Base-by-base conservation (phyloP, 2,113 vertebrate species). In the Grallaria varia region DNA sequence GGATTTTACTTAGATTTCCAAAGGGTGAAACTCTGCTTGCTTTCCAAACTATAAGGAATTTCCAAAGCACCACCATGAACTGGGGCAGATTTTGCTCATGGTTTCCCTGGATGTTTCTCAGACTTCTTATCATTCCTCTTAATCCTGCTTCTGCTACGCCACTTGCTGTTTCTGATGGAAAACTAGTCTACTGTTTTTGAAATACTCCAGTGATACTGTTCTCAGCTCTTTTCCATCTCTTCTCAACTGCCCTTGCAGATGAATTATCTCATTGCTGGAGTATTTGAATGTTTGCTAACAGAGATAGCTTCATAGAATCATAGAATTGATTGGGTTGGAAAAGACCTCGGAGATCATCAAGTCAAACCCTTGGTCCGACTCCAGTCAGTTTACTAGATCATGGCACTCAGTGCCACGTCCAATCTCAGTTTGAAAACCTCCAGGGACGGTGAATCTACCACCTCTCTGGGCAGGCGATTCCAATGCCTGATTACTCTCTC, bases 141-240 rank as follows among this genome's bases (percentile, higher is more conserved):
- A 63, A 45, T 89, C n/a, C 19, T 83, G 31, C 45, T 79, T 89
- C 40, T 73, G 25, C 63, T 74, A 3, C 37, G 7, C 27, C 78
- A 20, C 27, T 82, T 74, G n/a, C 33, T 85, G 21, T 66, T 90
- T 66, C 52, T 89, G 28, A 37, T 1, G 2, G 37, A 75, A 86
- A 68, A 37, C 18, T 40, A 16, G 12, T 58, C n/a, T 62, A 4
- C 62, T 86, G 0, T 63, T 76, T 76, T 45, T 3, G 7, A 33
- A 80, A 89, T 63, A 21, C 12, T 50, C 25, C 22, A 10, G 0
- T 63, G 28, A 22, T 86, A 67, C 0, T 1, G 0, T 4, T 67
- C 42, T 79, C 67, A 59, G 37, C 39, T 14, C 10, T 82, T 83
- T 83, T 82, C 37, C 9, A 3, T 80, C 16, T 67, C 14, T 62